phyloP scores from a whole-genome alignment of 2,113 vertebrate genomes.

The Nansenia antarctica region DNA sequence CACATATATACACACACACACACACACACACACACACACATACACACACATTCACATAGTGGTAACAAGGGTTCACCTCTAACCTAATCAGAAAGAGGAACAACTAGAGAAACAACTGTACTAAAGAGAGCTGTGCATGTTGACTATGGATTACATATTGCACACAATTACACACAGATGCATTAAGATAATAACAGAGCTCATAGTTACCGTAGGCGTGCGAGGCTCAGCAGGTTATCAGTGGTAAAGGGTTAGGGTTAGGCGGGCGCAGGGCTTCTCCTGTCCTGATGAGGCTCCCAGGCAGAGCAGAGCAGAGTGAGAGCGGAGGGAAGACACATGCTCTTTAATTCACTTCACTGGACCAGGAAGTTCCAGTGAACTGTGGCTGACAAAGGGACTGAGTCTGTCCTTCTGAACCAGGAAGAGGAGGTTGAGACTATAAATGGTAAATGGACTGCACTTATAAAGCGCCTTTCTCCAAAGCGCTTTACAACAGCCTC shows the following conservation, averaged over 20 bases:
- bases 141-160: too few species aligned
- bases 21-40: neutral
- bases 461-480: too few species aligned
- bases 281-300: neutral
- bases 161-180: neutral
- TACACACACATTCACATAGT: neutral
- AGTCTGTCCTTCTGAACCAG: neutral
- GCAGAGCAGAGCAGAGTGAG: constrained; percentile 24
- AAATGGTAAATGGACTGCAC: too few species aligned
- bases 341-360: constrained; percentile 42
- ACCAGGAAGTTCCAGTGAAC: constrained; percentile 40
- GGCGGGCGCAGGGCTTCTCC: neutral
- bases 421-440: neutral
- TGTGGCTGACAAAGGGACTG: neutral
- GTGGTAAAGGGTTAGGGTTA: too few species aligned
- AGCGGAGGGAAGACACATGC: constrained; percentile 41
- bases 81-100: too few species aligned
- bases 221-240: neutral
- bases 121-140: too few species aligned
- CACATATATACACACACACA: too few species aligned
- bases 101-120: neutral
- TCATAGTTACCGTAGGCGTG: neutral
- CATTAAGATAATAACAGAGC: neutral
- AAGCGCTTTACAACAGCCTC: neutral
- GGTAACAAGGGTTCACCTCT: neutral